These are phyloP conservation scores for Galbula dea DNA, from an alignment of 2,113 vertebrate genomes.

Conservation along the genomic window DNA sequence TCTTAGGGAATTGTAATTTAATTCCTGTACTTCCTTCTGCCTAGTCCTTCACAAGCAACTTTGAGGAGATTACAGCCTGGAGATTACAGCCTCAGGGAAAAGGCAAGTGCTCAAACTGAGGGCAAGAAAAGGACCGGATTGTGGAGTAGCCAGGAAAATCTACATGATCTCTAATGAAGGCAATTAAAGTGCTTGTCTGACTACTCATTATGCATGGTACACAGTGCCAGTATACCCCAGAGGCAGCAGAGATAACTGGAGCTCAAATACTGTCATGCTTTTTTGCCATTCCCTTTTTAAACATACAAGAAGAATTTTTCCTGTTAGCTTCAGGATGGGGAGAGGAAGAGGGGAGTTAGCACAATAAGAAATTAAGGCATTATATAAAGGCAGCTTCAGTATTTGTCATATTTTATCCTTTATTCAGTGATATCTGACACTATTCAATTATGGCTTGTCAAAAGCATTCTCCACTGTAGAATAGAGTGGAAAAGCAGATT, in stretches of 20 bases:
- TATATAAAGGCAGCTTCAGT: neutral
- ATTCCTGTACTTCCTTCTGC: fast-evolving
- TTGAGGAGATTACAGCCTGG: neutral
- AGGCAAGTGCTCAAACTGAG: neutral
- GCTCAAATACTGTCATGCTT: neutral
- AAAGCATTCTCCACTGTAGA: constrained; percentile 56
- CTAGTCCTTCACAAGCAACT: neutral
- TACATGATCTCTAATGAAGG: neutral
- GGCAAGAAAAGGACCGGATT: neutral
- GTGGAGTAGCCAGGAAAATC: neutral
- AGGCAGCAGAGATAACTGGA: neutral
- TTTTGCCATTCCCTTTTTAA: neutral
- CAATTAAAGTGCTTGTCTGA: neutral
- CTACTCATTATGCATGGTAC: neutral
- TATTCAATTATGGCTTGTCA: constrained; percentile 60
- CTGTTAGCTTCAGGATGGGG: neutral
- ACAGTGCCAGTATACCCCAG: neutral
- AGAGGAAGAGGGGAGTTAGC: fast-evolving
- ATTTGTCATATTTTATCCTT: neutral
- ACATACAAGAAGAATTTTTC: neutral
- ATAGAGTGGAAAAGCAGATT: constrained; percentile 40
- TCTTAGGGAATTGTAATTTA: neutral
- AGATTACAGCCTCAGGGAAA: neutral
- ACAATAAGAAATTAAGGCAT: neutral
- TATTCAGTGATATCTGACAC: constrained; percentile 10